Evolutionary conservation across 2,888 invertebrate genomes (phyloP).

Genomic region (Phortica okadai): DNA sequence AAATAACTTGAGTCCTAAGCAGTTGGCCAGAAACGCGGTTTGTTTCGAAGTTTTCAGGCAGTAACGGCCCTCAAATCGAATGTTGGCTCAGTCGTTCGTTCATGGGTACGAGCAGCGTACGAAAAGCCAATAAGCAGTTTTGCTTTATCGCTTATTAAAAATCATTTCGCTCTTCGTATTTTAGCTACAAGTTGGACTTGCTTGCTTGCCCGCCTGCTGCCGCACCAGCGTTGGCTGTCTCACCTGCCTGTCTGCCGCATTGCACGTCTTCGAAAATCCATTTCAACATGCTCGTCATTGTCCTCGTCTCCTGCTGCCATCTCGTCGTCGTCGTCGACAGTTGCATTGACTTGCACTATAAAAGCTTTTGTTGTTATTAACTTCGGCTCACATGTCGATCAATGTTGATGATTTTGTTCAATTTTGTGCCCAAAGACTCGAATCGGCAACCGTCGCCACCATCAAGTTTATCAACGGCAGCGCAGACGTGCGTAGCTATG

Average conservation of each 20-base stretch:
- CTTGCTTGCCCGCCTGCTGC: constrained; percentile 19
- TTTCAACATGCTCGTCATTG: constrained; percentile 34
- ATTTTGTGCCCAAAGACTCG: constrained; percentile 63
- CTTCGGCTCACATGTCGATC: constrained; percentile 73
- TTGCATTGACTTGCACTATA: constrained; percentile 21
- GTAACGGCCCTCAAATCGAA: background rate
- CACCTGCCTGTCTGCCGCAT: constrained; percentile 19
- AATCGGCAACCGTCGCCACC: constrained; percentile 59
- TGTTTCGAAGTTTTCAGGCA: background rate
- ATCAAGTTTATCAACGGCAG: constrained; percentile 4
- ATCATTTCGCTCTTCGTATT: constrained; percentile 74
- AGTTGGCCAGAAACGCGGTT: background rate
- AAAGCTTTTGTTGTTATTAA: constrained; percentile 65
- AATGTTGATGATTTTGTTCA: constrained; percentile 71
- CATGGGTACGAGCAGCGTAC: background rate
- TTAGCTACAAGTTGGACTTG: constrained; percentile 55
- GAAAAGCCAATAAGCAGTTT: constrained; percentile 70
- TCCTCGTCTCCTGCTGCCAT: constrained; percentile 16
- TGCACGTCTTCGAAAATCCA: constrained; percentile 29
- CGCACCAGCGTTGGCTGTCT: constrained; percentile 20
- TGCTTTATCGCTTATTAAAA: constrained; percentile 75
- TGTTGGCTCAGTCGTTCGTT: background rate
- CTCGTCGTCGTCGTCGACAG: background rate
- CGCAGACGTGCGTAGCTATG: background rate
- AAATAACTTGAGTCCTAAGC: constrained; percentile 18